A percentile compares a stretch with the other conserved stretches of the same genome.
phyloP scores from a whole-genome alignment of 2,113 vertebrate species.

The Centrocercus urophasianus region DNA sequence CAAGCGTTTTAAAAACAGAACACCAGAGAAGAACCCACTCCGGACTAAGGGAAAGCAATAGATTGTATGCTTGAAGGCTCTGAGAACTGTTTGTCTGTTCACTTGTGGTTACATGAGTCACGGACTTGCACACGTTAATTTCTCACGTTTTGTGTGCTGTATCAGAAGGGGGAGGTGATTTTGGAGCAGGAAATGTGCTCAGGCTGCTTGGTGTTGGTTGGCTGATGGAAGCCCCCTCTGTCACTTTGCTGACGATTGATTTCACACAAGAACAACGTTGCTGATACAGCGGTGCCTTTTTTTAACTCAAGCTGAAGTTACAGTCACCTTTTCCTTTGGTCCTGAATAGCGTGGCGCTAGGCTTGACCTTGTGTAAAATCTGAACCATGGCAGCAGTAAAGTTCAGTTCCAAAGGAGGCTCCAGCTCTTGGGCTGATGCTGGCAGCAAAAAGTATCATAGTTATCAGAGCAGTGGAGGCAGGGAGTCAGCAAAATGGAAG shows the following conservation, averaged over 20 bases:
- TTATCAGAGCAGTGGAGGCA: background rate
- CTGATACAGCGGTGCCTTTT: background rate
- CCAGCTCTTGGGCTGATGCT: background rate
- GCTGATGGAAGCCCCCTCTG: background rate
- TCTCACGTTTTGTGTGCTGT: background rate
- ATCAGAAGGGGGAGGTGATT: accelerated
- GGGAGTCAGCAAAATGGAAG: background rate
- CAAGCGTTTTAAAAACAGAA: background rate
- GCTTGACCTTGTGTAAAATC: background rate
- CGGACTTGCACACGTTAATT: background rate
- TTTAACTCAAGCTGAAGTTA: background rate
- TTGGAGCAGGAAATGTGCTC: accelerated
- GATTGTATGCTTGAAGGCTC: background rate
- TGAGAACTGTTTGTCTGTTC: background rate
- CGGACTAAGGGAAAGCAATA: background rate
- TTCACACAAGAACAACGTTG: background rate
- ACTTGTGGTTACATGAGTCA: background rate
- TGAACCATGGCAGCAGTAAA: background rate
- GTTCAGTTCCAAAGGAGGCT: background rate
- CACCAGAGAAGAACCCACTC: background rate
- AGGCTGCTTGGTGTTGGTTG: background rate
- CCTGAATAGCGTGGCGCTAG: background rate
- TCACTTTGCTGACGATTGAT: background rate
- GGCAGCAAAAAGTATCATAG: background rate
- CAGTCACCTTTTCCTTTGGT: background rate